These are phyloP conservation scores for Hyposoter didymator DNA, from an alignment of 2,888 invertebrate genomes.

Conservation along the genomic window DNA sequence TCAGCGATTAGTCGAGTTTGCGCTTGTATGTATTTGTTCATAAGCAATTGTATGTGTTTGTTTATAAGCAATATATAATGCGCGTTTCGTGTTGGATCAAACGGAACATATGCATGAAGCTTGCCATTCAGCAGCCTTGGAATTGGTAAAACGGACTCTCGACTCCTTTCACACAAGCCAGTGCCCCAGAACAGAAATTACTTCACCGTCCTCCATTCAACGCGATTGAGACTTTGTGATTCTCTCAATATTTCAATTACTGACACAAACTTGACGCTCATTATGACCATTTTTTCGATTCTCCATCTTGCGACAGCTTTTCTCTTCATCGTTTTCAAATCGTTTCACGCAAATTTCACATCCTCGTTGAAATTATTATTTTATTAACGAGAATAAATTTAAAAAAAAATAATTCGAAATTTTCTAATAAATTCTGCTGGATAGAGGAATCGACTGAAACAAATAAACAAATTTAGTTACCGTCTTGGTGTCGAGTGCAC, in stretches of 20 bases:
- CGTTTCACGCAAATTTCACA: no score
- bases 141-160: slow-evolving; percentile 19
- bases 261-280: no score
- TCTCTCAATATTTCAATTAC: neutral
- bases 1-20: slow-evolving; percentile 57
- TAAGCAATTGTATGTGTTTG: neutral
- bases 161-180: slow-evolving; percentile 49
- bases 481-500: neutral
- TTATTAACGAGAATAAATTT: no score
- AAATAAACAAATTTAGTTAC: neutral
- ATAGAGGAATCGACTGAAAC: neutral
- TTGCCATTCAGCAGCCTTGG: slow-evolving; percentile 48
- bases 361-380: no score
- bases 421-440: neutral
- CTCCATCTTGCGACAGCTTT: no score
- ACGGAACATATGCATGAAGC: neutral
- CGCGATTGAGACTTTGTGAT: neutral
- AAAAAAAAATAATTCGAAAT: neutral
- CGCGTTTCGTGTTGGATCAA: slow-evolving; percentile 13
- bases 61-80: neutral
- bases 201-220: neutral
- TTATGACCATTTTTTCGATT: no score
- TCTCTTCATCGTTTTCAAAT: no score
- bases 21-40: neutral
- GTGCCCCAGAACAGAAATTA: slow-evolving; percentile 16